Evolutionary conservation across 2,113 vertebrate genomes (phyloP).

Genomic region (Lepisosteus osseus): DNA sequence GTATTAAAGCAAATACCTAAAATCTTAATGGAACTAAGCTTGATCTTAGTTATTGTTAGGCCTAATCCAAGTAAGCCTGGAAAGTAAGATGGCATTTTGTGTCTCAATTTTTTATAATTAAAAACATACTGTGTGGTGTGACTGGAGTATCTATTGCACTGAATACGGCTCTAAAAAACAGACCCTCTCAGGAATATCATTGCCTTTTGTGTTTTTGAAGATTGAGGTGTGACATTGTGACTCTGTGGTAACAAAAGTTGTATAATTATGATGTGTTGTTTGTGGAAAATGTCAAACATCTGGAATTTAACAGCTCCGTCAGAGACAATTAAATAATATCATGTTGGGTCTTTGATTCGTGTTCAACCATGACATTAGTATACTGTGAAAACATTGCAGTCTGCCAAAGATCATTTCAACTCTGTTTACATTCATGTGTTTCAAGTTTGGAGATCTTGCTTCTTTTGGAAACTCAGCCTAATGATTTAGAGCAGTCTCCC

Average conservation of each 20-base stretch:
- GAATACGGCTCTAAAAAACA: too few relatives aligned
- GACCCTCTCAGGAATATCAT: too few relatives aligned
- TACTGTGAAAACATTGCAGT: conserved; percentile 65
- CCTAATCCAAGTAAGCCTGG: not conserved
- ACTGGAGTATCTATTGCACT: too few relatives aligned
- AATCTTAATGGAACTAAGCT: not conserved
- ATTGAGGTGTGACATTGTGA: conserved; percentile 32
- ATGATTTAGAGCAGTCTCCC: conserved; percentile 8
- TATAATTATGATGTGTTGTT: conserved; percentile 47
- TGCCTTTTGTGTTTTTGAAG: conserved; percentile 12
- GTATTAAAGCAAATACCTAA: not conserved
- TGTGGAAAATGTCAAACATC: conserved; percentile 82
- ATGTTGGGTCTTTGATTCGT: conserved; percentile 95
- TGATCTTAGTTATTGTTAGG: not conserved
- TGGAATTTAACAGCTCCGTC: conserved; percentile 95
- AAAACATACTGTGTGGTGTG: not conserved
- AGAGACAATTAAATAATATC: conserved; percentile 95
- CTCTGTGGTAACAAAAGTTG: conserved; percentile 46
- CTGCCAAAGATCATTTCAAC: conserved; percentile 63
- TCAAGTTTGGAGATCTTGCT: not conserved
- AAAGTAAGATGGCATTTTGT: not conserved
- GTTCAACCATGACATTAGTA: conserved; percentile 70
- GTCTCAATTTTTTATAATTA: not conserved
- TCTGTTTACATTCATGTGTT: conserved; percentile 44
- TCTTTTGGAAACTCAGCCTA: conserved; percentile 10